Evolutionary conservation across 2,888 invertebrate genomes (phyloP), one percentile per base, ranked within the genome.

Genomic region (Trilocha varians): DNA sequence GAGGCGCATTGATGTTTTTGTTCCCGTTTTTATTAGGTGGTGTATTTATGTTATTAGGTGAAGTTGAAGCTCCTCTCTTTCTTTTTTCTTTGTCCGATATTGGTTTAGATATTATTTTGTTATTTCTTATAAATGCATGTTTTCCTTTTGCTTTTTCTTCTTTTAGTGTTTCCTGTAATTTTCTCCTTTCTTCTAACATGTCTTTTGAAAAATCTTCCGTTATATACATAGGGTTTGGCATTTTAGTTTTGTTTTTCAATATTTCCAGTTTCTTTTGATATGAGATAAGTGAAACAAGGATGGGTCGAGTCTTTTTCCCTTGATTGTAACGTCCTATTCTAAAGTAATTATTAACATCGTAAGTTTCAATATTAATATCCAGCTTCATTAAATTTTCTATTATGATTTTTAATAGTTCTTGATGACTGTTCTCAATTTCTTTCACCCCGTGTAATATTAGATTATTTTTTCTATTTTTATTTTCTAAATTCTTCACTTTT

Each of bases 151-250:
- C 36, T 38, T 16, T 38, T 38, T 45, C 49, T 42, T 43, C 36
- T 18, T 36, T 38, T 0, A 47, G 33, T 42, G 44, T 6, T 36
- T 16, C 16, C 14, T 44, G 42, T 32, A 50, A 13, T 3, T 46
- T 36, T 41, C 45, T 44, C 8, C 46, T 44, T 13, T n/a, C 18
- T 32, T 46, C 36, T 5, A 48, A 5, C 0, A 37, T 45, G 45
- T 46, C 45, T 39, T 48, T 50, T 3, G 49, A 42, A 17, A 44
- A 50, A 32, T 50, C 50, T 39, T 48, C 43, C 0, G 48, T 48
- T 5, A 47, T 43, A 15, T 47, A 50, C 1, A 39, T 44, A 3
- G 18, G 8, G 25, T 40, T 11, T 2, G 41, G 40, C 40, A 45
- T 40, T 16, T 48, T 43, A 1, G 8, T 43, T 38, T 46, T 50